phyloP scores from a whole-genome alignment of 2,113 vertebrate genomes.

The Todiramphus chloris region DNA sequence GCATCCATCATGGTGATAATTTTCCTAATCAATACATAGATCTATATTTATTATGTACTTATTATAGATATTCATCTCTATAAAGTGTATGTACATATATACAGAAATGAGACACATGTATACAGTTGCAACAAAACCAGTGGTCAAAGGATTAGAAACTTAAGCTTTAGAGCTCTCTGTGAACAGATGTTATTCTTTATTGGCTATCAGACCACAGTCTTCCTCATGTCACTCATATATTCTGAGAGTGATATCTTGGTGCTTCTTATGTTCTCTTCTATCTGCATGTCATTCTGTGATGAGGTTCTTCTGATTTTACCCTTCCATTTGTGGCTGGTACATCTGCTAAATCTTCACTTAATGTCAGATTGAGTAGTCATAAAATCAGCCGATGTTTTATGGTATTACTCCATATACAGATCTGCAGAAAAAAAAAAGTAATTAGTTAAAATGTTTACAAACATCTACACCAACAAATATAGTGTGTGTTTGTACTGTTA shows the following conservation, averaged over 20 bases:
- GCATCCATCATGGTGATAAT: not conserved
- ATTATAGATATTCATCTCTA: not conserved
- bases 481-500: not conserved
- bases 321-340: not conserved
- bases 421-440: not conserved
- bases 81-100: not conserved
- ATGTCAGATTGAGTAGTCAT: not conserved
- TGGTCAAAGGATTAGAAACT: not conserved
- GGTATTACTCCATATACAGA: not conserved
- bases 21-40: not conserved
- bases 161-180: not conserved
- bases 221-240: not conserved
- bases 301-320: not conserved
- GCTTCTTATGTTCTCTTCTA: not conserved
- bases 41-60: fast-evolving
- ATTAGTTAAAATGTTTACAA: not conserved
- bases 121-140: not conserved
- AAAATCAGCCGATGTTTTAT: not conserved
- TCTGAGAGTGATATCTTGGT: not conserved
- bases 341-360: not conserved
- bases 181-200: not conserved
- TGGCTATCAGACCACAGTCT: not conserved
- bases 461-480: not conserved
- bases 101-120: not conserved
- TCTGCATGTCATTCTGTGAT: not conserved